Conservation (phyloP, 2,113 vertebrate genomes). For the Petrocephalus zakoni region DNA sequence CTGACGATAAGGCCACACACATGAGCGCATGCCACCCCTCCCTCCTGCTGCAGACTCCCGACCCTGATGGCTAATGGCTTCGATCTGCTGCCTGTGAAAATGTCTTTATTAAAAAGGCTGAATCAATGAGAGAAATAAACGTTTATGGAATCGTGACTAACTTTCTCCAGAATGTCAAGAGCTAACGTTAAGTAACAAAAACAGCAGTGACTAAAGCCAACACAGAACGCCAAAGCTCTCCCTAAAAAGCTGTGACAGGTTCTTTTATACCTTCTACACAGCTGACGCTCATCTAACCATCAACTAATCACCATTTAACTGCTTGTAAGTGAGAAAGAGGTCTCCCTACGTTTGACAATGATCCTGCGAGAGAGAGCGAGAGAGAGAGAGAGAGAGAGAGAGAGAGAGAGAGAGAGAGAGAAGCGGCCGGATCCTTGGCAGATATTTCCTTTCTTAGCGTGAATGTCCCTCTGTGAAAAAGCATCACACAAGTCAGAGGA, state of each 20-base stretch:
- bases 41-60: background rate
- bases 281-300: background rate
- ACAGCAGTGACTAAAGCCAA: background rate
- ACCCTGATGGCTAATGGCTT: background rate
- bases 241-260: background rate
- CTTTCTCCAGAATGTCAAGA: background rate
- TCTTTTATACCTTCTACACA: background rate
- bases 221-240: background rate
- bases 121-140: conserved; percentile 2
- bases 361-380: background rate
- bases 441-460: background rate
- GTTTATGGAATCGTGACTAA: background rate
- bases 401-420: too few species aligned
- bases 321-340: background rate
- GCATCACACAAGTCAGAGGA: background rate
- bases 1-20: background rate
- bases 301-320: background rate
- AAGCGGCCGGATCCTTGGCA: background rate
- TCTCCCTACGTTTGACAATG: background rate
- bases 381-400: too few species aligned
- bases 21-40: background rate
- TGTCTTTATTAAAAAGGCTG: background rate
- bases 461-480: background rate
- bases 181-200: background rate
- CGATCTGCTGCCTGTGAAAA: background rate